Base-by-base conservation (phyloP, 1,140 invertebrate genomes). In the Cydia amplana region DNA sequence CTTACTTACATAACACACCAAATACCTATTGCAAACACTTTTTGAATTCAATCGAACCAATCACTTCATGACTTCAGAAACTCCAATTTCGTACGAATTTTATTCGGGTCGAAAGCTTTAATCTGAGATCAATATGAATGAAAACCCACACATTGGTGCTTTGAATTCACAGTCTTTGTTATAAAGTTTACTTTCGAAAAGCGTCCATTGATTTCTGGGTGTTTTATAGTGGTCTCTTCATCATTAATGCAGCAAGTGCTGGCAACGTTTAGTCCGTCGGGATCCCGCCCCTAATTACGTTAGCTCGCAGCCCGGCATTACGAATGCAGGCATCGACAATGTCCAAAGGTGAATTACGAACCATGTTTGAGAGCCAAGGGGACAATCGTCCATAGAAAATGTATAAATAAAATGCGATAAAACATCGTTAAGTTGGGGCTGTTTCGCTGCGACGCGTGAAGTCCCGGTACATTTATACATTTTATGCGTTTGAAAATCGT, bases 251-350 rank as follows among this genome's bases (percentile, higher is more conserved):
- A 70, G 65, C 32, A 70, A 36, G n/a, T 36, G 32, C 65, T 70
- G 28, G 65, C 28, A 70, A 36, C 65, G 32, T 70, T 70, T 40
- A 70, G 65, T 40, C 65, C 65, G n/a, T 18, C 65, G 65, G 65
- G 65, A 70, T 70, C 65, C 32, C 32, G 65, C 28, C 32, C 65
- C 65, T 70, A 70, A 70, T 36, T 40, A 70, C 32, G 65, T 70
- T 70, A 70, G 32, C 32, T n/a, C 65, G n/a, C 25, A 36, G 36
- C 32, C 36, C 65, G 28, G 16, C 65, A 70, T 70, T 70, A 70
- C 65, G 65, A 70, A 70, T 70, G 65, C 65, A 70, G 65, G 65
- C 65, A 70, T 70, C 43, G 65, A 70, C 65, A 36, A 70, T 70
- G 65, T 70, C 28, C 65, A 70, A 36, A 70, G 65, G 65, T 70